These are phyloP conservation scores for Thaumatotibia leucotreta DNA, from an alignment of 1,140 invertebrate species.

Conservation along the genomic window DNA sequence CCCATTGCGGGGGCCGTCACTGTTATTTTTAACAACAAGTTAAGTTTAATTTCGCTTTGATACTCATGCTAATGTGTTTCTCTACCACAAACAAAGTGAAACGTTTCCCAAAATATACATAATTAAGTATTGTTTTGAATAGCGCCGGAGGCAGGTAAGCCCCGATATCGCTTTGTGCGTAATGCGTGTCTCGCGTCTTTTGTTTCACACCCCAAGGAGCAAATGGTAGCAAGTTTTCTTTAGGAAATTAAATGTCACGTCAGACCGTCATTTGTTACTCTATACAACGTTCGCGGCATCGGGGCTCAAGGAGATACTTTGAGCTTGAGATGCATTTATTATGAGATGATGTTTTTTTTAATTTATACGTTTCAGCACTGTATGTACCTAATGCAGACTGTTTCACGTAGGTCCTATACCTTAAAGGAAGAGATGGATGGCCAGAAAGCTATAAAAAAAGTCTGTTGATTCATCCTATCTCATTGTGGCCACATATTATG, in stretches of 20 bases:
- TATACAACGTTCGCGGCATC: neutral
- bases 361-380: too few species aligned
- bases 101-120: neutral
- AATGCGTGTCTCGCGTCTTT: conserved; percentile 3
- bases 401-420: too few species aligned
- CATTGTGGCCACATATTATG: too few species aligned
- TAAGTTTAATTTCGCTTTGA: neutral
- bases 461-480: too few species aligned
- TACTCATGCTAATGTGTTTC: neutral
- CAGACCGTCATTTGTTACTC: neutral
- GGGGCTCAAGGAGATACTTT: too few species aligned
- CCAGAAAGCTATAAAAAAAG: too few species aligned
- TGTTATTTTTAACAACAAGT: conserved; percentile 6
- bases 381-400: too few species aligned
- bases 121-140: conserved; percentile 11
- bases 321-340: too few species aligned
- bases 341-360: too few species aligned
- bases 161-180: conserved; percentile 8
- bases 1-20: too few species aligned
- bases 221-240: conserved; percentile 10
- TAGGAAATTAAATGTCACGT: conserved; percentile 10
- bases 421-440: too few species aligned
- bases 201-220: conserved; percentile 3
- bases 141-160: conserved; percentile 4
- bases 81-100: conserved; percentile 4